Percentiles rank a stretch among this genome's conserved stretches.
phyloP scores from a whole-genome alignment of 1,140 invertebrate species.

The Drosophila bipectinata region DNA sequence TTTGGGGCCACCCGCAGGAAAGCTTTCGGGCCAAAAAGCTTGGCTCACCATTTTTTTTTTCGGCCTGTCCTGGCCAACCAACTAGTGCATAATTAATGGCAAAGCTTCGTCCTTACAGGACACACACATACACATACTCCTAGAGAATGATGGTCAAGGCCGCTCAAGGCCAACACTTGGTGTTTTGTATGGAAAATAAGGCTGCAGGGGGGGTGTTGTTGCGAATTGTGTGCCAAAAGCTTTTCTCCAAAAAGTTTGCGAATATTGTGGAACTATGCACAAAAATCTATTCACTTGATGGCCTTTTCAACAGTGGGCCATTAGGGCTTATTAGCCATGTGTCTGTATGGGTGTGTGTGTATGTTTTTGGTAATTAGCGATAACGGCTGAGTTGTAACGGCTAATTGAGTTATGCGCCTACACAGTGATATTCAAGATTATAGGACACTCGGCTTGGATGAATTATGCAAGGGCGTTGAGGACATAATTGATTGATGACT shows the following conservation, averaged over 20 bases:
- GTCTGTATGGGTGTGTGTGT: conserved; percentile 8
- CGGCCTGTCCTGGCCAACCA: neutral
- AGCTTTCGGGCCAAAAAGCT: conserved; percentile 13
- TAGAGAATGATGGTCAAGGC: conserved; percentile 47
- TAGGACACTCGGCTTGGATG: conserved; percentile 3
- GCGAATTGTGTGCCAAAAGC: conserved; percentile 19
- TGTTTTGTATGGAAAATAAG: conserved; percentile 25
- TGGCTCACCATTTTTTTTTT: conserved; percentile 4
- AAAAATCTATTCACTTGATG: conserved; percentile 50
- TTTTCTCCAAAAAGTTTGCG: conserved; percentile 18
- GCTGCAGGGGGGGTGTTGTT: too few relatives aligned
- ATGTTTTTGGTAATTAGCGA: conserved; percentile 40
- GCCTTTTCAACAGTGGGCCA: conserved; percentile 33
- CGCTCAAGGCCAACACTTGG: conserved; percentile 58
- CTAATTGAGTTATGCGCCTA: conserved; percentile 41
- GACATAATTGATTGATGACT: conserved; percentile 29
- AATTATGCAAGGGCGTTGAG: conserved; percentile 26
- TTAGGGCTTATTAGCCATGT: conserved; percentile 43
- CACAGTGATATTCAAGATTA: conserved; percentile 24
- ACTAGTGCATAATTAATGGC: conserved; percentile 53
- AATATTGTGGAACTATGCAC: conserved; percentile 13
- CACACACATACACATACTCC: neutral
- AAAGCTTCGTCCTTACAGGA: conserved; percentile 45
- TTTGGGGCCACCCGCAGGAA: conserved; percentile 37
- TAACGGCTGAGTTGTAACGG: conserved; percentile 41